Evolutionary conservation across 2,113 vertebrate genomes (phyloP).

Genomic region (Orycteropus afer): DNA sequence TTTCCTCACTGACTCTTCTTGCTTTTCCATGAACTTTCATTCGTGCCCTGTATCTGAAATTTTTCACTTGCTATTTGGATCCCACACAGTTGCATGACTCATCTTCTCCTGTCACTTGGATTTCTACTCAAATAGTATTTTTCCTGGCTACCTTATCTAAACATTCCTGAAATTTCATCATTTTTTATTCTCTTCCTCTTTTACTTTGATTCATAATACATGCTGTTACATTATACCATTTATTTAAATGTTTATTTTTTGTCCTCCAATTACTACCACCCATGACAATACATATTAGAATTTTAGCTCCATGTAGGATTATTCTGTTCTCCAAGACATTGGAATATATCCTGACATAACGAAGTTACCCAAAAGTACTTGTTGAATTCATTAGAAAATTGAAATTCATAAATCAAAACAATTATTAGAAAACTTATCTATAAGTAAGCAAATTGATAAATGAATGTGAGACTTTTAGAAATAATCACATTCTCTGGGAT

Average conservation of each 20-base stretch:
- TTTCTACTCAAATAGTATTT: neutral
- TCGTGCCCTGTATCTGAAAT: neutral
- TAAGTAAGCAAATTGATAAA: neutral
- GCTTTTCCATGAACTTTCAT: neutral
- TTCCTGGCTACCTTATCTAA: neutral
- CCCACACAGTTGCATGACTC: neutral
- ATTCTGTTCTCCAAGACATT: no score
- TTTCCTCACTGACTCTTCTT: neutral
- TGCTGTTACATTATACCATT: neutral
- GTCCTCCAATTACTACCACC: neutral
- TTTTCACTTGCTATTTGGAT: neutral
- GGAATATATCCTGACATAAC: no score
- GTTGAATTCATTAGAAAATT: neutral
- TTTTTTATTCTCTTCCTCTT: neutral
- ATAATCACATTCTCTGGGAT: no score
- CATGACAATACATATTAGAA: neutral
- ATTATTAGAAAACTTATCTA: neutral
- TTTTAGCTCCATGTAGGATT: neutral
- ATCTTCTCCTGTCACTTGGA: neutral
- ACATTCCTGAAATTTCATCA: neutral
- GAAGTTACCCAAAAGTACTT: no score
- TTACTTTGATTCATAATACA: neutral
- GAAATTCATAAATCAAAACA: neutral
- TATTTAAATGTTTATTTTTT: neutral
- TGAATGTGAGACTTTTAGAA: neutral